Percentiles rank a stretch among this genome's conserved stretches.
These are phyloP conservation scores for Chaetorhynchus papuensis DNA, from an alignment of 2,113 vertebrate genomes.

Conservation along the genomic window DNA sequence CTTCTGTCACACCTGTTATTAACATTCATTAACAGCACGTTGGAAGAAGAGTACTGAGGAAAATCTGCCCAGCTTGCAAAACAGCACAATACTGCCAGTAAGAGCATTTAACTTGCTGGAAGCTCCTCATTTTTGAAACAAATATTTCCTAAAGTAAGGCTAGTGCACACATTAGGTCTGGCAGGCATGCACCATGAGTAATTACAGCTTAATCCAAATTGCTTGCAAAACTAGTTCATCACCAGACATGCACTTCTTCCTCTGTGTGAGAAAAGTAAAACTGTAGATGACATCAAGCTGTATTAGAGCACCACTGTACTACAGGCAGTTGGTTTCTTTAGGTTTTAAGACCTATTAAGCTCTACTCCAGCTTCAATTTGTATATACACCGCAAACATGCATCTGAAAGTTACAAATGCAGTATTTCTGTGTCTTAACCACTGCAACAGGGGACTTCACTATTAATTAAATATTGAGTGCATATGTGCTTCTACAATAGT, in stretches of 20 bases:
- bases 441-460: background rate
- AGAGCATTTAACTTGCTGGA: background rate
- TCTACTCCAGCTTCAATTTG: background rate
- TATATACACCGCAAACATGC: background rate
- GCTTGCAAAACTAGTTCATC: background rate
- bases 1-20: background rate
- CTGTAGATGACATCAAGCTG: background rate
- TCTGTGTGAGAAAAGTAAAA: background rate
- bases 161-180: background rate
- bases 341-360: background rate
- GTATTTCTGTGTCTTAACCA: background rate
- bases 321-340: background rate
- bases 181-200: background rate
- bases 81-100: background rate
- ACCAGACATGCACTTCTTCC: background rate
- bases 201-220: background rate
- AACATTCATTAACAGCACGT: background rate
- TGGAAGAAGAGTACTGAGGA: background rate
- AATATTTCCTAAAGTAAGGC: background rate
- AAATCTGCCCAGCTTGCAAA: background rate
- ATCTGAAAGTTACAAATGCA: background rate
- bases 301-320: background rate
- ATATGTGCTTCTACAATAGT: background rate
- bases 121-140: background rate
- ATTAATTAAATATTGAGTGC: background rate